Evolutionary conservation across 2,113 vertebrate genomes (phyloP).

Genomic region (zebrafish (Danio rerio)): DNA sequence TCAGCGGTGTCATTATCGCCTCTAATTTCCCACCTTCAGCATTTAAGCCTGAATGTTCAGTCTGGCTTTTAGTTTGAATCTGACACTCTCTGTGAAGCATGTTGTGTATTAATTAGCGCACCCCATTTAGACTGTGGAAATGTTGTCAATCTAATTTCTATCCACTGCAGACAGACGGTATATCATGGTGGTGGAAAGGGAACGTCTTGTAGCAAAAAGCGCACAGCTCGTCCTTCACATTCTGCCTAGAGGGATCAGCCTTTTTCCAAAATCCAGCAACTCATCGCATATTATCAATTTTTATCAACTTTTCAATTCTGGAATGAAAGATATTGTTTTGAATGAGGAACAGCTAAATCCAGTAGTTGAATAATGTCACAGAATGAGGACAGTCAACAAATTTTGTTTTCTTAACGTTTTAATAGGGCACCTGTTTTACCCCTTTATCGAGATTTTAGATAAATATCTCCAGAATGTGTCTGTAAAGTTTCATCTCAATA

Average conservation of each 20-base stretch:
- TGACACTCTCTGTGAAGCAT: slow-evolving; percentile 9
- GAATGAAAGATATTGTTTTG: neutral
- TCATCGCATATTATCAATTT: neutral
- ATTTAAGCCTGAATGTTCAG: neutral
- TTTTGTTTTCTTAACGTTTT: too few relatives aligned
- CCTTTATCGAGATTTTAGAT: too few relatives aligned
- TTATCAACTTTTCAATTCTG: neutral
- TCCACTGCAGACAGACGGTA: slow-evolving; percentile 19
- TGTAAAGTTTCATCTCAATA: too few relatives aligned
- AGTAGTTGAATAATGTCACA: neutral
- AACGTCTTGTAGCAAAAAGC: neutral
- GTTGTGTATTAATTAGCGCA: slow-evolving; percentile 22
- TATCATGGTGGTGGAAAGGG: neutral
- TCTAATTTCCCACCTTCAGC: slow-evolving; percentile 18
- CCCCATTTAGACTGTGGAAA: slow-evolving; percentile 19
- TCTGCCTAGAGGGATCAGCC: neutral
- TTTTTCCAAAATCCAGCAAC: slow-evolving; percentile 8
- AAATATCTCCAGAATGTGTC: too few relatives aligned
- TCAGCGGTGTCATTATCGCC: slow-evolving; percentile 10
- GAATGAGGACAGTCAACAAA: too few relatives aligned
- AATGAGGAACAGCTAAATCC: neutral
- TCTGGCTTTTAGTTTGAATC: slow-evolving; percentile 15
- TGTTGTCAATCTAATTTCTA: slow-evolving; percentile 18
- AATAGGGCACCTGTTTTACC: too few relatives aligned
- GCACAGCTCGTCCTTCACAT: neutral